Percentiles rank a stretch among this genome's conserved stretches.
Evolutionary conservation across 2,888 invertebrate species (phyloP).

Genomic region (Tiliacea citrago): DNA sequence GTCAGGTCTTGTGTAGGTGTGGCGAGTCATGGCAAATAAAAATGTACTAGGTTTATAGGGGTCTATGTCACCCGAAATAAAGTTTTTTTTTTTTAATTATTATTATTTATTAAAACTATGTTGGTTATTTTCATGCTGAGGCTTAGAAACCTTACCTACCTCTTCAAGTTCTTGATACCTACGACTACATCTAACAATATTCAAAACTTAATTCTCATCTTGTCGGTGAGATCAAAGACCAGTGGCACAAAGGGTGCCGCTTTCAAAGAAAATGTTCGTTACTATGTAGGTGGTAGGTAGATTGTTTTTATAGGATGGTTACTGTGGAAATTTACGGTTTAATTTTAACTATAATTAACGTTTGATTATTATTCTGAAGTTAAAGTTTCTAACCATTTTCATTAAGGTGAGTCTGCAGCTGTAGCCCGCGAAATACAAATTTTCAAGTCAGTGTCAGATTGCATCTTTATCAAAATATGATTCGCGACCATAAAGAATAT

Average conservation of each 20-base stretch:
- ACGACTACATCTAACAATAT: constrained; percentile 17
- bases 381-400: not conserved
- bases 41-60: too few species aligned
- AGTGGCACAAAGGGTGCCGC: constrained; percentile 15
- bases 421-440: too few species aligned
- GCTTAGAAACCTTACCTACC: not conserved
- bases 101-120: not conserved
- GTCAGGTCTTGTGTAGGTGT: too few species aligned
- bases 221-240: constrained; percentile 35
- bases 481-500: too few species aligned
- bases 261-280: constrained; percentile 24
- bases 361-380: too few species aligned
- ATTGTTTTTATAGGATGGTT: constrained; percentile 30
- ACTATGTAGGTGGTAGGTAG: too few species aligned
- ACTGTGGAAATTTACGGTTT: constrained; percentile 6
- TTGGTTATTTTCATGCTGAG: not conserved
- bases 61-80: too few species aligned
- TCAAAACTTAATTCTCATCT: constrained; percentile 7
- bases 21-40: too few species aligned
- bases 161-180: not conserved
- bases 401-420: too few species aligned
- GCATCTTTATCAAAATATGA: too few species aligned
- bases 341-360: not conserved
- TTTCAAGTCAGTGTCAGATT: too few species aligned
- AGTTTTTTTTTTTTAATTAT: too few species aligned